phyloP scores from a whole-genome alignment of 2,888 invertebrate genomes.

The Diplolepis rosae region DNA sequence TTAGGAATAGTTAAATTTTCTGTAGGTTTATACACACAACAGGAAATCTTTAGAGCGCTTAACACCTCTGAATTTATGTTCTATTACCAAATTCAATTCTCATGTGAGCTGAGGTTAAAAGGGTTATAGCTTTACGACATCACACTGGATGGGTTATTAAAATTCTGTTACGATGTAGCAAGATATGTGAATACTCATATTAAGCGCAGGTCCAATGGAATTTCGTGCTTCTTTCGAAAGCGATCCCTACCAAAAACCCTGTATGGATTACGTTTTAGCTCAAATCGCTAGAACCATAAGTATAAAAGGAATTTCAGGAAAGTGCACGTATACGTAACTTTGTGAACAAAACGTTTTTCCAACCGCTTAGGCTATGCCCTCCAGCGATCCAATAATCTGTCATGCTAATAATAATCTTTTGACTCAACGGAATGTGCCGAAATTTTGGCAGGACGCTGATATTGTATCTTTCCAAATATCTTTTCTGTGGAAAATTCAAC shows the following conservation, averaged over 20 bases:
- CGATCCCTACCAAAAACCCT: background rate
- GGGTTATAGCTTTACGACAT: conserved; percentile 2
- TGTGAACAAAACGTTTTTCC: background rate
- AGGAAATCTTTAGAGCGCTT: background rate
- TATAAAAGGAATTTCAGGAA: conserved; percentile 24
- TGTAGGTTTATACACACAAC: background rate
- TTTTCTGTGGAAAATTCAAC: background rate
- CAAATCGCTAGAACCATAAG: background rate
- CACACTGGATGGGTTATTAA: conserved; percentile 18
- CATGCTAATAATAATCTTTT: conserved; percentile 24
- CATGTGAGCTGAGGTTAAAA: background rate
- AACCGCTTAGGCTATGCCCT: conserved; percentile 6
- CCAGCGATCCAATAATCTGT: conserved; percentile 10
- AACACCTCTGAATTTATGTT: conserved; percentile 3
- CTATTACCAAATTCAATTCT: conserved; percentile 18
- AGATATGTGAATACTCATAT: conserved; percentile 6
- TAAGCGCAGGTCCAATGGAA: conserved; percentile 15
- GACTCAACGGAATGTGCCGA: background rate
- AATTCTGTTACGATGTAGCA: background rate
- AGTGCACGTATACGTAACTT: conserved; percentile 3
- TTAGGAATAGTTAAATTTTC: background rate
- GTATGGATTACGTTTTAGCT: background rate
- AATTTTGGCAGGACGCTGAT: conserved; percentile 7
- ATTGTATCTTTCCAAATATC: background rate
- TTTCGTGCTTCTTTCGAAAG: conserved; percentile 4